Evolutionary conservation across 2,888 invertebrate genomes (phyloP).

Genomic region (Erpobdella octoculata): DNA sequence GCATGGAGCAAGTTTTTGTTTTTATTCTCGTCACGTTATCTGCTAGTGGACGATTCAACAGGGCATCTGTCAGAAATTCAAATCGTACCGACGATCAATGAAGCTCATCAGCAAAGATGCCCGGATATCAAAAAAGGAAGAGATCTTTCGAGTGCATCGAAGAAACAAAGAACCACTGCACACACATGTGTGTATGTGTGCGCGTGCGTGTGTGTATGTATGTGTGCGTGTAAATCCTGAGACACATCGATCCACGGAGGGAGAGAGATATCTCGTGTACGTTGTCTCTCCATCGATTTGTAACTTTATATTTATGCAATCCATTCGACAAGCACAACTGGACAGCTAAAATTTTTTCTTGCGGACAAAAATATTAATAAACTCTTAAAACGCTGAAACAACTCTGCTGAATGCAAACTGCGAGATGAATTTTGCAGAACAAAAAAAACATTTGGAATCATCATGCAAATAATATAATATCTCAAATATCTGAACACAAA

Average conservation of each 20-base stretch:
- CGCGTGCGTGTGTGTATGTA: not conserved
- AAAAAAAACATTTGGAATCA: too few species aligned
- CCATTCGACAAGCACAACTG: not conserved
- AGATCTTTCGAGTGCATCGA: not conserved
- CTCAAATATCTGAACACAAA: not conserved
- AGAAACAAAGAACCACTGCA: not conserved
- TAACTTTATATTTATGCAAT: constrained; percentile 12
- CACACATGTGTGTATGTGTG: not conserved
- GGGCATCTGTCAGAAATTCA: constrained; percentile 8
- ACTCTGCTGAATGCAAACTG: too few species aligned
- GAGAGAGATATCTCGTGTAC: not conserved
- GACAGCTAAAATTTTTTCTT: too few species aligned
- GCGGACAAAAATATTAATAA: too few species aligned
- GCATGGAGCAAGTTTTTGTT: too few species aligned
- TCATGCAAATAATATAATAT: too few species aligned
- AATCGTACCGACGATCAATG: not conserved
- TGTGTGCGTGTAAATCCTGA: not conserved
- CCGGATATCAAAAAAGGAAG: constrained; percentile 3
- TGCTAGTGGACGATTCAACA: not conserved
- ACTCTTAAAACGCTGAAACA: too few species aligned
- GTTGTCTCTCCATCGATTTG: not conserved
- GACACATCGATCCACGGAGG: constrained; percentile 9
- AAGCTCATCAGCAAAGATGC: constrained; percentile 6
- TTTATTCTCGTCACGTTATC: too few species aligned
- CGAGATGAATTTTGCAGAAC: too few species aligned